Conservation (phyloP, 2,888 invertebrate genomes). For the Xestia ashworthii region DNA sequence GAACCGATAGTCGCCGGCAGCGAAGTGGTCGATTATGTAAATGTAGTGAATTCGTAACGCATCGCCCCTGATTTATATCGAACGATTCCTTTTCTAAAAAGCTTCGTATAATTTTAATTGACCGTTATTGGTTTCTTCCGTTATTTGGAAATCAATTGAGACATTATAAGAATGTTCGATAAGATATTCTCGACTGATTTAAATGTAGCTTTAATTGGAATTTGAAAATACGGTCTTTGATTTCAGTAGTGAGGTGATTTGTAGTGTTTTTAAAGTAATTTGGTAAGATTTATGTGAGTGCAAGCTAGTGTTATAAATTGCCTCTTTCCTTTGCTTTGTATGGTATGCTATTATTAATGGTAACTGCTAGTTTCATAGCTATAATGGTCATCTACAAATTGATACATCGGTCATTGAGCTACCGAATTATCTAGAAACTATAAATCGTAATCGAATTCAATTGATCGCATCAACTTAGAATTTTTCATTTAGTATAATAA, state of each 20-base stretch:
- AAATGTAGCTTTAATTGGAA: constrained; percentile 54
- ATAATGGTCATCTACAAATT: constrained; percentile 47
- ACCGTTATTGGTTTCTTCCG: constrained; percentile 64
- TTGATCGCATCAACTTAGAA: background rate
- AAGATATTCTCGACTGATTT: constrained; percentile 61
- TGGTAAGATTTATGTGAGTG: constrained; percentile 48
- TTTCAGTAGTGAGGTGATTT: constrained; percentile 50
- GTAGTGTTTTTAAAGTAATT: constrained; percentile 54
- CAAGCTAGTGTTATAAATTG: constrained; percentile 50
- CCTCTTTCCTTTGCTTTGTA: constrained; percentile 40
- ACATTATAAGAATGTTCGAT: constrained; percentile 61
- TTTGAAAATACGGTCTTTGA: constrained; percentile 50
- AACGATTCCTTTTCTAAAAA: constrained; percentile 67
- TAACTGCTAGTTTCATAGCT: constrained; percentile 18
- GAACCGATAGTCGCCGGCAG: constrained; percentile 68
- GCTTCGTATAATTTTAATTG: constrained; percentile 66
- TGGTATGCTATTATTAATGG: constrained; percentile 42
- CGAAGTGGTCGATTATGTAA: constrained; percentile 73
- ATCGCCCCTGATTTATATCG: constrained; percentile 67
- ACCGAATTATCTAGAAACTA: constrained; percentile 9
- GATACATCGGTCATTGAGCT: constrained; percentile 30
- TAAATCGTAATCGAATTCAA: constrained; percentile 39
- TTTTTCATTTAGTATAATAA: background rate
- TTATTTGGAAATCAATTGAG: constrained; percentile 67
- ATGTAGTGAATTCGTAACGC: constrained; percentile 71